Percentiles rank a stretch among this genome's conserved stretches.
Conservation (phyloP, 2,888 invertebrate species). For the Carabus problematicus region DNA sequence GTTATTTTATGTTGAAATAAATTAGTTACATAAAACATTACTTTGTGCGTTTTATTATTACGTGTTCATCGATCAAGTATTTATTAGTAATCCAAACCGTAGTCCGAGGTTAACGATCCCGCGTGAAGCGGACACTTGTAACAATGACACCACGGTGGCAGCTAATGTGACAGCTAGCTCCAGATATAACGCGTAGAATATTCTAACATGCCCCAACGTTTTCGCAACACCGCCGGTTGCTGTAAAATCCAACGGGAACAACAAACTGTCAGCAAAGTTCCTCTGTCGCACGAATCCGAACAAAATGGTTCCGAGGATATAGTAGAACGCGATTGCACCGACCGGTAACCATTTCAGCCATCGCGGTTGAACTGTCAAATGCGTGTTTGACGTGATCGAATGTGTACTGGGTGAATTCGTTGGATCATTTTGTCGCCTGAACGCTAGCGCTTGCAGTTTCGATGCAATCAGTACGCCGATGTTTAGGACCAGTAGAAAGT, state of each 20-base stretch:
- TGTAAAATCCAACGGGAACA: conserved; percentile 76
- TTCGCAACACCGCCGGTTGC: conserved; percentile 72
- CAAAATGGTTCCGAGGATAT: conserved; percentile 64
- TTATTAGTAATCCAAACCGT: conserved; percentile 63
- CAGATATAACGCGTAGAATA: conserved; percentile 71
- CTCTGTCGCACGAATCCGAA: conserved; percentile 68
- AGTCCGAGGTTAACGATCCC: conserved; percentile 64
- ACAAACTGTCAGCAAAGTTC: conserved; percentile 62
- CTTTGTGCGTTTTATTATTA: conserved; percentile 14
- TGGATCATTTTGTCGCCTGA: conserved; percentile 11
- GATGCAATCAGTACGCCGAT: conserved; percentile 63
- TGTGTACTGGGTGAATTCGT: conserved; percentile 43
- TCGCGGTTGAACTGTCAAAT: conserved; percentile 46
- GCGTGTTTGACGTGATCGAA: conserved; percentile 23
- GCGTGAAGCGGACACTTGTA: conserved; percentile 66
- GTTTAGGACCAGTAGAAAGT: conserved; percentile 68
- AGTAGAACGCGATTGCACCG: conserved; percentile 62
- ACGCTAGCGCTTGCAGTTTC: conserved; percentile 60
- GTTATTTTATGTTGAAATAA: conserved; percentile 35
- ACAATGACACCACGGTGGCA: conserved; percentile 65
- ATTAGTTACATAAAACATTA: conserved; percentile 28
- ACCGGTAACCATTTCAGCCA: conserved; percentile 60
- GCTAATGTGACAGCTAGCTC: conserved; percentile 72
- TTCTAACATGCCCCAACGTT: conserved; percentile 65
- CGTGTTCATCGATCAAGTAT: conserved; percentile 54